Base-by-base conservation (phyloP, 2,888 invertebrate genomes). In the Arctia plantaginis region DNA sequence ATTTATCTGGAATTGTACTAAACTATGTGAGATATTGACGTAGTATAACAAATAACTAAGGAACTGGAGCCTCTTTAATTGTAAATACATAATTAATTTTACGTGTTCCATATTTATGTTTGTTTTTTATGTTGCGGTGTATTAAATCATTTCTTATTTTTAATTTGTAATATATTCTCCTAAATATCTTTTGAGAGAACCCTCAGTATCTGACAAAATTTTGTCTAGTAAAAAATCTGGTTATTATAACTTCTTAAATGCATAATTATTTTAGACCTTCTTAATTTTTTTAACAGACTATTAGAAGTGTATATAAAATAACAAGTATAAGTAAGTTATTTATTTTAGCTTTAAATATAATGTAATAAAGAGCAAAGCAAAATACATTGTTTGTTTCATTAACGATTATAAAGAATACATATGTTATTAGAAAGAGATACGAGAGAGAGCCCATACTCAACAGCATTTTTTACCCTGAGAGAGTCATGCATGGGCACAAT, bases 331-430 rank as follows among this genome's bases (percentile, higher is more conserved):
- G 7, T 66, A 70, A 66, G 66, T 66, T 70, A 74, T 70, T 69
- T 59, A 70, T 30, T 30, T 30, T 62, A 62, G 62, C 30, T 30
- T 18, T 1, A 12, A 30, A 62, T 18, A 7, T 62, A n/a, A 30
- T 18, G 15, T 35, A 74, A 74, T 69, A 73, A 74, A 74, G 66
- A 70, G 66, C 69, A 74, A 69, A 59, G 6, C 27, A 20, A 70
- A 74, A 74, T 35, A 6, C 8, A 41, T 41, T 33, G 8, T 41
- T 33, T 33, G 23, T 41, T 66, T 74, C n/a, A 66, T 65, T 71
- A 20, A 20, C 47, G 18, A 44, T 44, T 1, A 44, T 44, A 2
- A 44, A 44, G 12, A 0, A n/a, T n/a, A n/a, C n/a, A n/a, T n/a
- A n/a, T n/a, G n/a, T n/a, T n/a, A n/a, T n/a, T n/a, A n/a, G n/a